Base-by-base conservation (phyloP, 2,888 invertebrate genomes). In the Linhomoeus sp. region DNA sequence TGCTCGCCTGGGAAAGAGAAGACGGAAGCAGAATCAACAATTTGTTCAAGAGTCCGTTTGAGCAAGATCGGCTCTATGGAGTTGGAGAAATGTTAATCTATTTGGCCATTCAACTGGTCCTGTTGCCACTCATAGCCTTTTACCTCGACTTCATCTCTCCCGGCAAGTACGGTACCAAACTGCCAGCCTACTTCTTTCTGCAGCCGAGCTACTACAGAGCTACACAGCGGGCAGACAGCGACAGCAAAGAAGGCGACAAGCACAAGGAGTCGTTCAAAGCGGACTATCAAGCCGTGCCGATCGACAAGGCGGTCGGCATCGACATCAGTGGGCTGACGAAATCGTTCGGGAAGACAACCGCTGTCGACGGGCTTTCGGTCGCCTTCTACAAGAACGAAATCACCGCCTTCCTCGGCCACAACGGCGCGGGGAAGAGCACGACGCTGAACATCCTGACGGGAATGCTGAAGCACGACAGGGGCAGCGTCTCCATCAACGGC, bases 381-480 rank as follows among this genome's bases (percentile, higher is more conserved):
- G 23, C 33, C 15, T 46, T 49, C 29, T 43, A 46, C 36, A 7
- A 37, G 20, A 20, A 33, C n/a, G 46, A 49, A 19, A 49, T 49
- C 37, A 49, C 49, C 1, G 45, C 46, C 1, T 37, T 49, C n/a
- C 43, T 49, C 5, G 49, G 49, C 5, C 45, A 49, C 23, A 49
- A 49, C 25, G 49, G 49, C 14, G 49, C 49, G 9, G 49, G 49
- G 2, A 49, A 49, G 41, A 42, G 36, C 17, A 45, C 49, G 5
- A 49, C 49, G 7, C 42, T 49, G 40, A 49, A 49, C 44, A 46
- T 43, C n/a, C 26, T 49, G 23, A 45, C 45, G 14, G 49, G 49
- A 1, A 41, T 49, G 43, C 22, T 49, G 2, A 3, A 15, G 15
- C 43, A 46, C 1, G 43, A 41, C 9, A 19, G 5, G 5, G 46